Conservation (phyloP, 1,140 invertebrate species). For the Pseudoatta argentina region DNA sequence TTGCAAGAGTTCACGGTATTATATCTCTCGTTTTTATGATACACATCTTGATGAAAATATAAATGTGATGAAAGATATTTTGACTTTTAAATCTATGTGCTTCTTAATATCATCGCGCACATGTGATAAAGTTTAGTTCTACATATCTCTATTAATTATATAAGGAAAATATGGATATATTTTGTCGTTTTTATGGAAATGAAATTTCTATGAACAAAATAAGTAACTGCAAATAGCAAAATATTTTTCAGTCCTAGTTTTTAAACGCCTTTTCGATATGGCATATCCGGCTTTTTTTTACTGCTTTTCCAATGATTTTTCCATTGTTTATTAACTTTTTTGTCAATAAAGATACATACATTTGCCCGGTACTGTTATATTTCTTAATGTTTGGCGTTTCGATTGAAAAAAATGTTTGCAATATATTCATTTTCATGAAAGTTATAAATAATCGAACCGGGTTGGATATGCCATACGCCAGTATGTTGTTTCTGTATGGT, state of each 20-base stretch:
- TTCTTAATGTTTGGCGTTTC: too few species aligned
- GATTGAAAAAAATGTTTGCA: too few species aligned
- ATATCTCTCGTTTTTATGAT: neutral
- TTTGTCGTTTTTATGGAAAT: neutral
- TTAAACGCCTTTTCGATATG: too few species aligned
- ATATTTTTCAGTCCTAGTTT: neutral
- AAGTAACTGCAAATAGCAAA: neutral
- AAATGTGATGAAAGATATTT: slow-evolving; percentile 19
- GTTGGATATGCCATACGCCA: too few species aligned
- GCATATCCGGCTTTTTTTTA: too few species aligned
- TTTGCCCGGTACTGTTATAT: too few species aligned
- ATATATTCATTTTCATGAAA: too few species aligned
- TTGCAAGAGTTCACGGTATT: neutral
- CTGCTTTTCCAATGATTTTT: too few species aligned
- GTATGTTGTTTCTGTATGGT: too few species aligned
- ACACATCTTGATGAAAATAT: neutral
- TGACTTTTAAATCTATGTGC: neutral
- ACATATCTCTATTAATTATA: neutral
- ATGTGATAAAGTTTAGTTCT: neutral
- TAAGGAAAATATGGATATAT: neutral
- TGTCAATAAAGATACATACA: too few species aligned
- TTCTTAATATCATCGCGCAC: neutral
- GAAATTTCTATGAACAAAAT: neutral
- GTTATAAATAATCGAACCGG: too few species aligned
- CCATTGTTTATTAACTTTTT: too few species aligned